Base-by-base conservation (phyloP, 35 echinoderm and acorn worm genomes). In the Patiria miniata region DNA sequence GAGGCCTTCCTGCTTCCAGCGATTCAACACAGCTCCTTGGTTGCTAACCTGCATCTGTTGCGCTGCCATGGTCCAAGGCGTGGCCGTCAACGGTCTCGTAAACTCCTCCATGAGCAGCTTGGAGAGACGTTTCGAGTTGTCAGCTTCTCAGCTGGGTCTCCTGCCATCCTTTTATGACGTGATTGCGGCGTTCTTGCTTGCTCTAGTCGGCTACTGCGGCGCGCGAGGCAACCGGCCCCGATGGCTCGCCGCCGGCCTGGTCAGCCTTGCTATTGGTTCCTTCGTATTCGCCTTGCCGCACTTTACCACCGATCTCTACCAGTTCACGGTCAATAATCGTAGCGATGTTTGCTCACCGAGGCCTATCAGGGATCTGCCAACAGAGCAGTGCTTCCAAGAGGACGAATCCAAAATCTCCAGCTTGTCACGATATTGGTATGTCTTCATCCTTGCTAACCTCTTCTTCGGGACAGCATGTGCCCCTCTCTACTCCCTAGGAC, bases 251-350 rank as follows among this genome's bases (percentile, higher is more conserved):
- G 65, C 59, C 44, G 92, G 95, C 3, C 80, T 87, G 39, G 23
- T 92, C 14, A 59, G 85, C n/a, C 79, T 90, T 18, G 50, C 78
- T 8, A 33, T 91, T 14, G 87, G 79, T 8, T 42, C 86, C 36
- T 54, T 94, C 29, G 37, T 98, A 1, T 98, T 86, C 83, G 83
- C 95, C 17, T 52, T 94, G 4, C 95, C 95, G 5, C 95, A 98
- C 36, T 94, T 98, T 39, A 51, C 84, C 9, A 83, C 85, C 2
- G 90, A 82, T 39, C 60, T 68, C 22, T 98, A 98, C 73, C 10
- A 39, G 44, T 79, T 87, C 14, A 56, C 73, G 23, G 83, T 52
- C 38, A 86, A 40, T 23, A 86, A 29, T 37, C 15, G 39, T 8
- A 84, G 82, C 38, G 39, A 30, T 12, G 30, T 30, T 37, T 58